phyloP scores from a whole-genome alignment of 1,140 invertebrate genomes.

The Drosophila nikananu region DNA sequence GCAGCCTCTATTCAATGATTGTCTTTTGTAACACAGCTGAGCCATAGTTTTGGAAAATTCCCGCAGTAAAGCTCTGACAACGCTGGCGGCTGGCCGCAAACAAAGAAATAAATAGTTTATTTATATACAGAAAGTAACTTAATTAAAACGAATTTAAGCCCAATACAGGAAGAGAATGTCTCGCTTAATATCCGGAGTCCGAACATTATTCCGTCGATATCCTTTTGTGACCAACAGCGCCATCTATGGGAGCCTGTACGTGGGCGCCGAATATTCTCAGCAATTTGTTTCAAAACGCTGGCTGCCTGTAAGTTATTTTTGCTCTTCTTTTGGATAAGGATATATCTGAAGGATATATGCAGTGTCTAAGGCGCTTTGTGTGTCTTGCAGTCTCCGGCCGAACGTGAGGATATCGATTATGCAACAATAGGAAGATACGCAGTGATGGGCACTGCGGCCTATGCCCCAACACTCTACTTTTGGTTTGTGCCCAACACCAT shows the following conservation, averaged over 20 bases:
- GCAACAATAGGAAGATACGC: constrained; percentile 87
- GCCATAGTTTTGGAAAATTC: constrained; percentile 30
- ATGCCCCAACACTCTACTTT: constrained; percentile 88
- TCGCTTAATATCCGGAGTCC: constrained; percentile 52
- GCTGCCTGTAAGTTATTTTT: constrained; percentile 54
- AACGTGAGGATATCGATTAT: constrained; percentile 86
- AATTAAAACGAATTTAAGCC: constrained; percentile 9
- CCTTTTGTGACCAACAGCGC: constrained; percentile 91
- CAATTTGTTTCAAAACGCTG: constrained; percentile 88
- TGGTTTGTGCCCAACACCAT: constrained; percentile 86
- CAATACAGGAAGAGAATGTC: constrained; percentile 40
- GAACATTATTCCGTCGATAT: constrained; percentile 85
- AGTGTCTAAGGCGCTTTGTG: constrained; percentile 53
- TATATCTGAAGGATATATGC: neutral
- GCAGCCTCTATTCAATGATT: constrained; percentile 15
- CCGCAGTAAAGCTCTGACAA: constrained; percentile 45
- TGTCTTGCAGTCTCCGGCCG: constrained; percentile 44
- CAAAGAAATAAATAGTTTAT: constrained; percentile 7
- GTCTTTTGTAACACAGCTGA: constrained; percentile 56
- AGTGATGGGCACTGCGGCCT: constrained; percentile 87
- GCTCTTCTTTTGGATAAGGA: neutral
- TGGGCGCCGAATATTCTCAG: constrained; percentile 91
- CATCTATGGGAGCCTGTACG: constrained; percentile 92
- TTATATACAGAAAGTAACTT: neutral
- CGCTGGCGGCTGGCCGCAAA: constrained; percentile 36